Conservation (phyloP, 2,888 invertebrate species). For the Eucera pruinosa region DNA sequence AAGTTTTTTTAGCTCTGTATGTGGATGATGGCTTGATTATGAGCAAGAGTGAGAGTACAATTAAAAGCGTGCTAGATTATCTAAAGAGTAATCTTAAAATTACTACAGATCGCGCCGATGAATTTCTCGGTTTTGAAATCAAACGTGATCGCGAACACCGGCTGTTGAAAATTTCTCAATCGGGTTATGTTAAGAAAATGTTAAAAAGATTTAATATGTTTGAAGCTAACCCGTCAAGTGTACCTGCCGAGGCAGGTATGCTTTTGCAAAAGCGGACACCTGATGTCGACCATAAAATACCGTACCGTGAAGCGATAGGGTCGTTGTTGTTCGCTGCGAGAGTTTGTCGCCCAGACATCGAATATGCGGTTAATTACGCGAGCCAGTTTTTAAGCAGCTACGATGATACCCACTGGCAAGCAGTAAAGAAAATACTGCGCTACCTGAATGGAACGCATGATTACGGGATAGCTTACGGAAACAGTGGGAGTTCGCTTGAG, state of each 20-base stretch:
- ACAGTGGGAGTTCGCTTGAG: slow-evolving; percentile 7
- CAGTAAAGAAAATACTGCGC: too few relatives aligned
- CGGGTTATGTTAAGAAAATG: background rate
- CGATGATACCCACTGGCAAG: too few relatives aligned
- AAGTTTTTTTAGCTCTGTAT: background rate
- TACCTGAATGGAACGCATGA: slow-evolving; percentile 6
- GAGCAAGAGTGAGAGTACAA: background rate
- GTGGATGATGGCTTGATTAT: slow-evolving; percentile 10
- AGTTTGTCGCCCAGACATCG: background rate
- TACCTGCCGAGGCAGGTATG: background rate
- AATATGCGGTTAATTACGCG: background rate
- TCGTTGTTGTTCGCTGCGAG: background rate
- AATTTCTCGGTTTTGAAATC: slow-evolving; percentile 8
- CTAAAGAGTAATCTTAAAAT: background rate
- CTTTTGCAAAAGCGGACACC: background rate
- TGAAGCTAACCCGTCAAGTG: background rate
- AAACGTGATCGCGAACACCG: slow-evolving; percentile 5
- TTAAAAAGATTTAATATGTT: background rate
- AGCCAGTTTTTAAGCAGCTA: slow-evolving; percentile 4
- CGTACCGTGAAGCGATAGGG: slow-evolving; percentile 8
- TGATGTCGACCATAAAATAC: background rate
- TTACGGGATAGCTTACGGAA: slow-evolving; percentile 7
- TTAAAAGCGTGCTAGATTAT: background rate
- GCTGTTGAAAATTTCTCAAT: background rate
- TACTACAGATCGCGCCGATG: background rate